Evolutionary conservation across 2,888 invertebrate species (phyloP).

Genomic region (Timema podura): DNA sequence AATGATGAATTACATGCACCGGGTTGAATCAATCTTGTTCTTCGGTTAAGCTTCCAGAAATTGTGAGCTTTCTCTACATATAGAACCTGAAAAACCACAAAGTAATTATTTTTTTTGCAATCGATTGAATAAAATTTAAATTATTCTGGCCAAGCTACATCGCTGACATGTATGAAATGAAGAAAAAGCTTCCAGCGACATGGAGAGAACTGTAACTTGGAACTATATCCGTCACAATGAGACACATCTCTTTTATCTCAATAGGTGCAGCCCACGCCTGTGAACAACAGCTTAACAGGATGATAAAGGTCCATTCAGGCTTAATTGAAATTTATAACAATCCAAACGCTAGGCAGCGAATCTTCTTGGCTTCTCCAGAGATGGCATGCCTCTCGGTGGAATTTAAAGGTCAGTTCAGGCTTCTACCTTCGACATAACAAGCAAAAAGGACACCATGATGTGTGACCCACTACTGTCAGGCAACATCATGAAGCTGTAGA

Average conservation of each 20-base stretch:
- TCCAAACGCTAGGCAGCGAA: not conserved
- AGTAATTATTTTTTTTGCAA: not conserved
- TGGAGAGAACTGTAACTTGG: not conserved
- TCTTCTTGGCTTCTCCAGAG: constrained; percentile 2
- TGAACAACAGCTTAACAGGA: not conserved
- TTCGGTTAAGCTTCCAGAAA: not conserved
- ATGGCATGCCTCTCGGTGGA: not conserved
- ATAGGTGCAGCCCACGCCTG: not conserved
- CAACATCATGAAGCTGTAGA: not conserved
- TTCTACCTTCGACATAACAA: not conserved
- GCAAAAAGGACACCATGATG: not conserved
- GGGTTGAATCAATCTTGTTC: not conserved
- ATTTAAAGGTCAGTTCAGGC: not conserved
- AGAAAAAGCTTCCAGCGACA: not conserved
- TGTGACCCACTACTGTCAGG: not conserved
- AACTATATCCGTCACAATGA: not conserved
- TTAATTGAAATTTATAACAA: not conserved
- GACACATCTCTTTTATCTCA: not conserved
- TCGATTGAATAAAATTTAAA: not conserved
- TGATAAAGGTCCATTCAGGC: constrained; percentile 1
- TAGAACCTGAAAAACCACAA: not conserved
- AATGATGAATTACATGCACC: not conserved
- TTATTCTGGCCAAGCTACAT: not conserved
- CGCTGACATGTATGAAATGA: not conserved
- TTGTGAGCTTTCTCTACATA: not conserved